Evolutionary conservation across 2,888 invertebrate species (phyloP).

Genomic region (Xanthia icteritia): DNA sequence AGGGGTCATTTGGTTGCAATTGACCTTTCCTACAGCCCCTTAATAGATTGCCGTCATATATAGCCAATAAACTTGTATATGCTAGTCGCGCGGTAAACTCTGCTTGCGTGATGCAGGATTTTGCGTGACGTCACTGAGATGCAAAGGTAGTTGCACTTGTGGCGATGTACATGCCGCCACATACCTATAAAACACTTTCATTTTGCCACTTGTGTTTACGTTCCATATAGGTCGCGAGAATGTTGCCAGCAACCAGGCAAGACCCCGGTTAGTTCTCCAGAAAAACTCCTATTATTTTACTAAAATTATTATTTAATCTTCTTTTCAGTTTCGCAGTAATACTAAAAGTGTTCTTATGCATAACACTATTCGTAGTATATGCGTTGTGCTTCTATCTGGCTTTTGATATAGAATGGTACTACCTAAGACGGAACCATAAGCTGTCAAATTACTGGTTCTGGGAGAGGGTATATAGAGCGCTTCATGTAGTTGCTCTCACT

Average conservation of each 20-base stretch:
- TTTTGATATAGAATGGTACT: constrained; percentile 77
- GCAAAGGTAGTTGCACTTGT: too few species aligned
- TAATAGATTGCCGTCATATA: too few species aligned
- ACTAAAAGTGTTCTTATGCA: constrained; percentile 73
- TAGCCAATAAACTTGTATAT: too few species aligned
- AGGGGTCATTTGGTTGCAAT: too few species aligned
- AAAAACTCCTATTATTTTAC: background rate
- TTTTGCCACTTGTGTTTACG: too few species aligned
- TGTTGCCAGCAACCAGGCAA: background rate
- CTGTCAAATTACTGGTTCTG: constrained; percentile 72
- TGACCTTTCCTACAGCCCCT: too few species aligned
- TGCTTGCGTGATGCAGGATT: too few species aligned
- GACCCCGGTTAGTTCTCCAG: background rate
- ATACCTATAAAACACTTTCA: too few species aligned
- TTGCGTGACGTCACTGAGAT: too few species aligned
- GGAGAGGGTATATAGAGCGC: constrained; percentile 75
- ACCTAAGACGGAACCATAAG: constrained; percentile 68
- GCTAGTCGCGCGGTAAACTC: too few species aligned
- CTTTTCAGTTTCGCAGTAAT: constrained; percentile 73
- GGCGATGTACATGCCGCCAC: too few species aligned
- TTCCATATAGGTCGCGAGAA: too few species aligned
- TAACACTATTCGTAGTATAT: constrained; percentile 75
- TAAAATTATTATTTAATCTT: background rate
- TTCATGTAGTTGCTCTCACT: constrained; percentile 68
- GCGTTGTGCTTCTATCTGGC: constrained; percentile 78